Evolutionary conservation across 2,888 invertebrate genomes (phyloP), one percentile per base, ranked within the genome.

Genomic region (Drosophila greeni): DNA sequence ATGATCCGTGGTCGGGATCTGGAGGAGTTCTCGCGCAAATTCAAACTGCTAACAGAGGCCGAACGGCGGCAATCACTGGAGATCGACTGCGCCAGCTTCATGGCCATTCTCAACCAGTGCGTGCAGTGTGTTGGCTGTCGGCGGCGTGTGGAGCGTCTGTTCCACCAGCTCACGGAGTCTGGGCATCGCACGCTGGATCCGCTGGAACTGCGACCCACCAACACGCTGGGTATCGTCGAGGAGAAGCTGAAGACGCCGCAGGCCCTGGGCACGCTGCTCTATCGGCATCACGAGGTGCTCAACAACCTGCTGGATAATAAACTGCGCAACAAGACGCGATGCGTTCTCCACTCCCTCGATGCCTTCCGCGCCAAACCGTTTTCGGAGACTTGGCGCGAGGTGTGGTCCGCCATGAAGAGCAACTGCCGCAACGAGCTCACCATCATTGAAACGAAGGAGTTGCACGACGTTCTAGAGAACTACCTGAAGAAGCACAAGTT

Each of bases 111-210:
- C 73, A 94, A 95, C 90, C 95, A 97, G 90, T 94, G 94, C 88
- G 95, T 97, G 86, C 96, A 97, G 73, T 97, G 97, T 91, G 96
- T 97, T 85, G 97, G 97, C 70, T 97, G 97, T 90, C 91, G 97
- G 74, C 92, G 95, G 86, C 97, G 97, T 88, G 97, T 97, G 79
- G 97, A 97, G 89, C 92, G 95, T 79, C 90, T 97, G 75, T 97
- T 96, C 89, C 93, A 93, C 87, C 95, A 96, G 89, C 90, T 97
- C 80, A 94, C 94, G 87, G 92, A 94, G 87, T 94, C 95, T 70
- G 94, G 95, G 54, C 94, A 96, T 89, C 94, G 95, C 72, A 95
- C 97, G 69, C 90, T 97, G 77, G 96, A 97, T 89, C 97, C 97
- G 53, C 89, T 97, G 76, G 91, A 95, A 72, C 91, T 97, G 66